phyloP scores from a whole-genome alignment of 2,888 invertebrate genomes.

The Willowsia nigromaculata region DNA sequence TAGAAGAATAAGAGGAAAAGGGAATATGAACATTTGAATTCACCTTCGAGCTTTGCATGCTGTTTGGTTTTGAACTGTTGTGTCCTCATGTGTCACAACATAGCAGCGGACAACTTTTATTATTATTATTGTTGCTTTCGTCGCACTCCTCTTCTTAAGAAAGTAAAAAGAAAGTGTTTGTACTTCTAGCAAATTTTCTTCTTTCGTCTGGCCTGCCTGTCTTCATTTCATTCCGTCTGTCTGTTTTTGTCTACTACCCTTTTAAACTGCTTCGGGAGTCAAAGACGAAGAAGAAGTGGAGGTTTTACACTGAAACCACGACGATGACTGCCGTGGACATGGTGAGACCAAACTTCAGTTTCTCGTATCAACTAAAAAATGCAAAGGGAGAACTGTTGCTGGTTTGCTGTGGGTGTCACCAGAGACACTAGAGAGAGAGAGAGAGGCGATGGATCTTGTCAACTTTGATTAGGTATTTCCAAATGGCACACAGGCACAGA shows the following conservation, averaged over 20 bases:
- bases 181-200: conserved; percentile 7
- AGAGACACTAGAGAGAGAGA: conserved; percentile 43
- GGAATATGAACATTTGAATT: background rate
- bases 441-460: conserved; percentile 53
- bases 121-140: background rate
- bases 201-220: conserved; percentile 35
- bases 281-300: conserved; percentile 9
- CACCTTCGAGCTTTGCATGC: conserved; percentile 28
- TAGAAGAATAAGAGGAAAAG: background rate
- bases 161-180: conserved; percentile 5
- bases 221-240: conserved; percentile 62
- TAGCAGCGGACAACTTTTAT: conserved; percentile 23
- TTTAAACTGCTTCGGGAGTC: conserved; percentile 55
- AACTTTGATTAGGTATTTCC: conserved; percentile 72
- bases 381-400: conserved; percentile 8
- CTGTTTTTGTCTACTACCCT: conserved; percentile 42
- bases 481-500: conserved; percentile 41
- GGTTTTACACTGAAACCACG: conserved; percentile 23
- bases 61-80: conserved; percentile 27
- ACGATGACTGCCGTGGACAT: conserved; percentile 61
- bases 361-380: too few species aligned
- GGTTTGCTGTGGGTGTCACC: conserved; percentile 22
- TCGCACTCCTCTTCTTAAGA: background rate
- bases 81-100: conserved; percentile 12
- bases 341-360: conserved; percentile 29